Evolutionary conservation across 2,888 invertebrate genomes (phyloP).

Genomic region (Conistra vaccinii): DNA sequence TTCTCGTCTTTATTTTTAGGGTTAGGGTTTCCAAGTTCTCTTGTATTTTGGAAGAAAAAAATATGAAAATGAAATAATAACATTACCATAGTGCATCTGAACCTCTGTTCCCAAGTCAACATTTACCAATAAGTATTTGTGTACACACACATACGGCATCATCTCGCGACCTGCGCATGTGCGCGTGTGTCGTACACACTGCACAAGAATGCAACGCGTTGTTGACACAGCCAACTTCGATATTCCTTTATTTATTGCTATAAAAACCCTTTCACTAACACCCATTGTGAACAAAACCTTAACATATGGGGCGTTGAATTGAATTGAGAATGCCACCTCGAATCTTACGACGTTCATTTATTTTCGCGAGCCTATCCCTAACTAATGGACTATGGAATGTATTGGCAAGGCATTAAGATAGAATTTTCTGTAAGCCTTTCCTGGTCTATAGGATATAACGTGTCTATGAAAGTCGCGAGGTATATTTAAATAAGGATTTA

Average conservation of each 20-base stretch:
- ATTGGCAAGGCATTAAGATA: constrained; percentile 62
- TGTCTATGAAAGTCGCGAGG: constrained; percentile 71
- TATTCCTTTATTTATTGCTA: constrained; percentile 91
- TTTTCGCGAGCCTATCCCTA: constrained; percentile 47
- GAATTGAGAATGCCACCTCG: constrained; percentile 47
- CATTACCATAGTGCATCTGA: constrained; percentile 64
- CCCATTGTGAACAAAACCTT: constrained; percentile 64
- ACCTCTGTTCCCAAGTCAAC: constrained; percentile 84
- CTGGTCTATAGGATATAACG: constrained; percentile 69
- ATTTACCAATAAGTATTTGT: constrained; percentile 90
- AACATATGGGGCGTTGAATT: not conserved
- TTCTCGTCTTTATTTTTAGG: not conserved
- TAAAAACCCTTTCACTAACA: constrained; percentile 83
- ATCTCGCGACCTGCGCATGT: constrained; percentile 59
- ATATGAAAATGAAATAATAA: not conserved
- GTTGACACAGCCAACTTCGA: constrained; percentile 91
- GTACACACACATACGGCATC: constrained; percentile 73
- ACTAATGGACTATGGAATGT: constrained; percentile 70
- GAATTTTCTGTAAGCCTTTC: constrained; percentile 58
- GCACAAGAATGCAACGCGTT: constrained; percentile 90
- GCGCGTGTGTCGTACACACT: constrained; percentile 83
- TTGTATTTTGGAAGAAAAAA: not conserved
- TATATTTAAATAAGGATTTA: constrained; percentile 91
- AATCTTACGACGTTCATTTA: constrained; percentile 71
- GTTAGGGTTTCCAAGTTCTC: not conserved